Base-by-base conservation (phyloP, 2,113 vertebrate genomes). In the human region DNA sequence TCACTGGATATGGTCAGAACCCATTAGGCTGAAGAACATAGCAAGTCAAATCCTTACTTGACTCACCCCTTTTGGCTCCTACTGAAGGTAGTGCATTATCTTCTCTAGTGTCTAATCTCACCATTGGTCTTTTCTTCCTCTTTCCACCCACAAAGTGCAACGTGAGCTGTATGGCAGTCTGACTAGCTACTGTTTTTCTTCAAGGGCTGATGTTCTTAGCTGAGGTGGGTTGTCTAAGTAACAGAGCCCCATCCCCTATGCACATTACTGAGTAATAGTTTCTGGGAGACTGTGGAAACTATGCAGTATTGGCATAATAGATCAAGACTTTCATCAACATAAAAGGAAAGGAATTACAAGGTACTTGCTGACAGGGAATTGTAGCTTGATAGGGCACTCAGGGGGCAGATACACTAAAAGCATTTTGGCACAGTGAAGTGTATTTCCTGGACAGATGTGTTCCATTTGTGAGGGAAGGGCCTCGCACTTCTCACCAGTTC, bases 271-370 rank as follows among this genome's bases (percentile, higher is more conserved):
- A 92, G 78, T 96, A 97, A 43, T 25, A 96, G 50, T 86, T 94
- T 82, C 86, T 86, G 61, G 94, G 93, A 97, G 94, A 97, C 94
- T 57, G 9, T 87, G 78, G 76, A 96, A 98, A 96, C 86, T 43
- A 52, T 85, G 64, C 45, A 78, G 43, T 96, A 96, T 98, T 97
- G 96, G 95, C 94, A 93, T 96, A 98, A 96, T 96, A 96, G 23
- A 97, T 95, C 43, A 87, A 96, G 87, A 93, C 83, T 98, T 97
- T 97, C 68, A 97, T 96, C 93, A 97, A 90, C 35, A 83, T 90
- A 96, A 98, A 97, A 98, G 97, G 95, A 95, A 97, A 98, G 92
- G 96, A 96, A 98, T 97, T 94, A 97, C 96, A 93, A 66, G 57
- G 81, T 95, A 45, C n/a, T 97, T 98, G 97, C 96, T 98, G 50